Conservation (phyloP, 2,113 vertebrate species). For the Ancistrus triradiatus region DNA sequence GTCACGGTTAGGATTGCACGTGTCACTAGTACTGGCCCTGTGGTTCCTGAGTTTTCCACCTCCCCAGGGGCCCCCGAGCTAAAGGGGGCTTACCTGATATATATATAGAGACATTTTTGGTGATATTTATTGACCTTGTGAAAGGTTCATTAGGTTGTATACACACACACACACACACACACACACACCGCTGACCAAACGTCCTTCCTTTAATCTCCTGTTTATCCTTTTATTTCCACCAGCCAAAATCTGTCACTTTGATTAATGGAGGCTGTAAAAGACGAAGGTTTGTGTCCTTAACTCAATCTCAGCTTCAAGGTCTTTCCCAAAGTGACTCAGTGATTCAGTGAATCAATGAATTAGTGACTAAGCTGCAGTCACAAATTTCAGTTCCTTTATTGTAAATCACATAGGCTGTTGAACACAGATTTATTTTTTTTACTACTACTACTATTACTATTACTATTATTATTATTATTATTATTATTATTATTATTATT, state of each 20-base stretch:
- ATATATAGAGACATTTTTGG: neutral
- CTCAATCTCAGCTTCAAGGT: slow-evolving; percentile 58
- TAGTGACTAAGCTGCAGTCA: too few relatives aligned
- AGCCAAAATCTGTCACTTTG: slow-evolving; percentile 64
- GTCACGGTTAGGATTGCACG: too few relatives aligned
- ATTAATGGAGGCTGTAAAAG: slow-evolving; percentile 61
- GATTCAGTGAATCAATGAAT: neutral
- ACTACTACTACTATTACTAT: too few relatives aligned
- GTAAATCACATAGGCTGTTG: too few relatives aligned
- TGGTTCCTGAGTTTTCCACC: too few relatives aligned
- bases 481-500: too few relatives aligned
- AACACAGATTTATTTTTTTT: too few relatives aligned
- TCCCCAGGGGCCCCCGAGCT: too few relatives aligned
- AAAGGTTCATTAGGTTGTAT: neutral
- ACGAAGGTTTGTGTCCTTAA: slow-evolving; percentile 62
- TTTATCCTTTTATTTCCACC: slow-evolving; percentile 66
- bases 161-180: neutral
- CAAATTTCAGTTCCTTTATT: too few relatives aligned
- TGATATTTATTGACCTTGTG: neutral
- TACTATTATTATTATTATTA: too few relatives aligned
- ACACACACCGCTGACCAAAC: neutral
- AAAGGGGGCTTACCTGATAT: too few relatives aligned
- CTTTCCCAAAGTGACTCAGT: slow-evolving; percentile 41
- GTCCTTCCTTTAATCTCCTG: slow-evolving; percentile 59
- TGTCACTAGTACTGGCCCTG: too few relatives aligned